Base-by-base conservation (phyloP, 35 echinoderm and acorn worm species). In the Ophioderma brevispina region DNA sequence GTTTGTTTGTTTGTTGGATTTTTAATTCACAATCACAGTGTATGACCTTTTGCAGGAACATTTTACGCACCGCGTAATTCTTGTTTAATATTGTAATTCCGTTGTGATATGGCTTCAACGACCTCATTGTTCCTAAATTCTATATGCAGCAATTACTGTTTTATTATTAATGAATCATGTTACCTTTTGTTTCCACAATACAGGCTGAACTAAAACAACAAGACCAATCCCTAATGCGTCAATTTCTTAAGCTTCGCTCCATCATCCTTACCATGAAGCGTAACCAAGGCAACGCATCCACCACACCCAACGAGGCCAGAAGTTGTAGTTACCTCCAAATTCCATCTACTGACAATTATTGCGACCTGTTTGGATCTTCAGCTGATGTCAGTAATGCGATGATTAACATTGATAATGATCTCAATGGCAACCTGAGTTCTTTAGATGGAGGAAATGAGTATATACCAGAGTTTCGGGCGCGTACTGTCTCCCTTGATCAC, bases 221-320 rank as follows among this genome's bases (percentile, higher is more conserved):
- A 36, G 83, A 85, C 37, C 83, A 85, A 34, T 85, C 83, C 32
- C 83, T 85, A 3, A 85, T 85, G 83, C 83, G 83, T 1, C 83
- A 85, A 31, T 85, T 85, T 18, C 83, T 85, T 11, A 49, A 85
- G 34, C 83, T 85, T 35, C 83, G 83, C 25, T 85, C 83, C 2
- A 59, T 39, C 83, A 85, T 85, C 46, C 63, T 64, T 13, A 13
- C 52, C 14, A 52, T 85, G 17, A 85, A 85, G 83, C 31, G 83
- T 37, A 85, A 52, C 31, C 25, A 64, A 11, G 40, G 40, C 25
- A 37, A 32, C 43, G 5, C 28, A 17, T n/a, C n/a, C n/a, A 59
- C 32, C 83, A 32, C 18, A 59, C 43, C 46, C 32, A 36, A 49
- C 32, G 52, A 35, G 2, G 35, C 52, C 28, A 63, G 70, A 63